Percentiles rank a stretch among this genome's conserved stretches.
Conservation (phyloP, 2,113 vertebrate species). For the Peromyscus leucopus region DNA sequence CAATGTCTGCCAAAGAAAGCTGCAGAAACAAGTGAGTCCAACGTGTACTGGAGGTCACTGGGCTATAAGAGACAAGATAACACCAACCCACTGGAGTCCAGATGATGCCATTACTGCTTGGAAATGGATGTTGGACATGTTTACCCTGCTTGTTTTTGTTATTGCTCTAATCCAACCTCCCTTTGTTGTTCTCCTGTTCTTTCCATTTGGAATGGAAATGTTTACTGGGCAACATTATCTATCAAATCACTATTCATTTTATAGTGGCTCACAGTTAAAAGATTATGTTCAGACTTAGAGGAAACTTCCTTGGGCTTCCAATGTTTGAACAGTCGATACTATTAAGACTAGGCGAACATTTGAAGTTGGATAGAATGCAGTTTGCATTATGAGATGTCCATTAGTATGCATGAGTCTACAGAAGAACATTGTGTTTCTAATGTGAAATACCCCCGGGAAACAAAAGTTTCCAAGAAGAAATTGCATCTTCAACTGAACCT, state of each 20-base stretch:
- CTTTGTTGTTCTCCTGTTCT: not conserved
- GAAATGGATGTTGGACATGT: too few relatives aligned
- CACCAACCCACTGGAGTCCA: too few relatives aligned
- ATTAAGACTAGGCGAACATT: not conserved
- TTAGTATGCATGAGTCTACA: not conserved
- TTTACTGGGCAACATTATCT: not conserved
- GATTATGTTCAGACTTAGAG: not conserved
- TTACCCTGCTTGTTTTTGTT: not conserved
- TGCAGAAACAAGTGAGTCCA: not conserved
- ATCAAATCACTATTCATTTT: not conserved
- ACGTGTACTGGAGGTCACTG: not conserved
- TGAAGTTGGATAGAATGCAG: not conserved
- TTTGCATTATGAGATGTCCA: not conserved
- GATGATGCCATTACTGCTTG: not conserved
- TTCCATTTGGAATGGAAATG: not conserved
- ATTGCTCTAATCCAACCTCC: not conserved
- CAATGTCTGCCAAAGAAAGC: not conserved
- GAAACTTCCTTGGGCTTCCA: not conserved
- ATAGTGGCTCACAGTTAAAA: not conserved
- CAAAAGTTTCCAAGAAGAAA: not conserved
- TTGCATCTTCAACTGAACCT: not conserved
- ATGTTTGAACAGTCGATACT: not conserved
- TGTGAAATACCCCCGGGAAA: not conserved
- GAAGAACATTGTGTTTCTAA: not conserved
- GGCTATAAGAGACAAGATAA: not conserved